Conservation (phyloP, 2,888 invertebrate genomes). For the Lasioglossum figueresi region DNA sequence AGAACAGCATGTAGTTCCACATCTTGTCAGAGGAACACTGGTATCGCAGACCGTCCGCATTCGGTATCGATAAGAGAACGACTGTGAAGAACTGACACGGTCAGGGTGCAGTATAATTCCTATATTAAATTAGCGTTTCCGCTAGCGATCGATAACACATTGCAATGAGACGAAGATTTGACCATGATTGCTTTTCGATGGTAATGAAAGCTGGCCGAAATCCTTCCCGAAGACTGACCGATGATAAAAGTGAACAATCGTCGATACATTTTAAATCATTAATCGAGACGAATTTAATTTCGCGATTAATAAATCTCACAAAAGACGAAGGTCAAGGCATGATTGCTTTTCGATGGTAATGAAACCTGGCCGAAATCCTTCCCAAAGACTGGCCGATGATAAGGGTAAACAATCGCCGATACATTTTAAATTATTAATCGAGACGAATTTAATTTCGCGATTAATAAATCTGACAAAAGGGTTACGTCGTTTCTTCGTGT, state of each 20-base stretch:
- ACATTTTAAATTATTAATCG: not conserved
- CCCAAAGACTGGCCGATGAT: not conserved
- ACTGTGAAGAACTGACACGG: slow-evolving; percentile 41
- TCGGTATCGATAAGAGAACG: slow-evolving; percentile 44
- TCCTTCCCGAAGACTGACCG: not conserved
- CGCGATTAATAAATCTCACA: not conserved
- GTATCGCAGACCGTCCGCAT: slow-evolving; percentile 18
- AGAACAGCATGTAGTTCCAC: slow-evolving; percentile 78
- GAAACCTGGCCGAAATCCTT: not conserved
- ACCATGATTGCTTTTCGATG: slow-evolving; percentile 17
- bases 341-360: slow-evolving; percentile 9
- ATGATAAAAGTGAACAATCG: not conserved
- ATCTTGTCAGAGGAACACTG: slow-evolving; percentile 54
- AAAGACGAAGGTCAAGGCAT: slow-evolving; percentile 9
- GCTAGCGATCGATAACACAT: slow-evolving; percentile 61
- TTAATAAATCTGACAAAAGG: not conserved
- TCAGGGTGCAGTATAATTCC: slow-evolving; percentile 68
- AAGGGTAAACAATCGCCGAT: not conserved
- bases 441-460: not conserved
- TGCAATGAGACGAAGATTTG: slow-evolving; percentile 27
- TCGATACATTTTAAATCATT: not conserved
- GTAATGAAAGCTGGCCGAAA: not conserved
- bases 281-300: not conserved
- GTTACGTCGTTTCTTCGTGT: not conserved
- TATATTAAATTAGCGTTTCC: slow-evolving; percentile 80